phyloP scores from a whole-genome alignment of 2,797 vertebrate species.

The Lindbergichthys nudifrons region DNA sequence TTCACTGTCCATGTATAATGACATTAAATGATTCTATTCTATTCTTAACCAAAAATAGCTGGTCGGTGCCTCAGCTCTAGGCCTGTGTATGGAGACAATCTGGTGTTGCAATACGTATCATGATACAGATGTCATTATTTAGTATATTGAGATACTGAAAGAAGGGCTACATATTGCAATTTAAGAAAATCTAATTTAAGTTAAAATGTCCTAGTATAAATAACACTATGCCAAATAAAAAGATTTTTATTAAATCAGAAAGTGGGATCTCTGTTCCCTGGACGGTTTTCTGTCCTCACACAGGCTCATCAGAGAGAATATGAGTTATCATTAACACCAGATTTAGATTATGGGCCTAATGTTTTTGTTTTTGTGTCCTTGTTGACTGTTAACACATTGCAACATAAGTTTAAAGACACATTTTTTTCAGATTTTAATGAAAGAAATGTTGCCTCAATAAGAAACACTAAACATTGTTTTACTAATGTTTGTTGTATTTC shows the following conservation, averaged over 20 bases:
- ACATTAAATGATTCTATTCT: too few species aligned
- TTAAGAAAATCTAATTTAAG: too few species aligned
- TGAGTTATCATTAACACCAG: constrained; percentile 8
- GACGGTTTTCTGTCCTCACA: constrained; percentile 32
- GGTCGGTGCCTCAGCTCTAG: constrained; percentile 43
- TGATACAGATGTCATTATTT: too few species aligned
- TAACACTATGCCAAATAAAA: too few species aligned
- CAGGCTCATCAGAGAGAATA: constrained; percentile 4
- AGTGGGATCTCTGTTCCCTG: constrained; percentile 1
- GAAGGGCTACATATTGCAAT: too few species aligned
- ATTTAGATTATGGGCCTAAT: constrained; percentile 13
- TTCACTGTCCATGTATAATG: too few species aligned
- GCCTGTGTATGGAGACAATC: too few species aligned
- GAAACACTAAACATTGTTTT: neutral
- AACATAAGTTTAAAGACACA: neutral
- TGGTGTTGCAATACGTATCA: too few species aligned
- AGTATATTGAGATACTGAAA: too few species aligned
- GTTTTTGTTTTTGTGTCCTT: constrained; percentile 23
- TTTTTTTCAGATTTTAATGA: neutral
- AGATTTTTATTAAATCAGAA: too few species aligned
- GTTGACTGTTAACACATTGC: constrained; percentile 15
- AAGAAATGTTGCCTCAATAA: neutral
- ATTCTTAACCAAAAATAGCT: too few species aligned
- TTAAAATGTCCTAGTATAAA: too few species aligned
- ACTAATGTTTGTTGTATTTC: neutral